Evolutionary conservation across 2,797 vertebrate genomes (phyloP), one percentile per base, ranked within the genome.

Genomic region (Microchirus variegatus): DNA sequence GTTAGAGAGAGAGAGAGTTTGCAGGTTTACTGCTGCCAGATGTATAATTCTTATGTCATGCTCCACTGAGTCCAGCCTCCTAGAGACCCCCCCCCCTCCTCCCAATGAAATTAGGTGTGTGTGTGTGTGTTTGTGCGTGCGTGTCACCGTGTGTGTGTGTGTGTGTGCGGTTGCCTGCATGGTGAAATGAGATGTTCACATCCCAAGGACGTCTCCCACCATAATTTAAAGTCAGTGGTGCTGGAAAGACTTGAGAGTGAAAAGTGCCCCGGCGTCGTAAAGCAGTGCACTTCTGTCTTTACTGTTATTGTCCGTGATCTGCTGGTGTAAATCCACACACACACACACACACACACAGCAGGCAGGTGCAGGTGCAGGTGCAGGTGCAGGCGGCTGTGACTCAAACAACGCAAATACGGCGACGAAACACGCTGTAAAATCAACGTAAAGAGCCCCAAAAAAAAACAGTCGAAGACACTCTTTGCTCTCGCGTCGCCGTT

Each of bases 121-220:
- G 52, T 63, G 61, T 26, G 43, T 56, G 47, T 18, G 67, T 37
- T 53, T 70, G 63, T 67, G 63, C 49, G 51, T 37, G 53, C 68
- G 60, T 69, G 63, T 47, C 59, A 37, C 61, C 50, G 60, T 46
- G 65, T 38, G 43, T 63, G 51, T 49, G 63, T 36, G 45, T 59
- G 63, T 19, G 44, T 16, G 9, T 16, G 78, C 18, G 11, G 18
- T 18, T 18, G n/a, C 77, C 54, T 72, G n/a, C 77, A 53, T 72
- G 81, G 74, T 87, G 87, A 87, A 91, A 92, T 91, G 87, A 92
- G 87, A 91, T 90, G 89, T 91, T 90, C 90, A 90, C 87, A 90
- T 90, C 87, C 82, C 90, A 92, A 92, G 90, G 90, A 90, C 90
- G 82, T 92, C 85, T 89, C 73, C 84, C 85, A 85, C 89, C 86